phyloP scores from a whole-genome alignment of 2,113 vertebrate genomes.

The Paratilapia polleni region DNA sequence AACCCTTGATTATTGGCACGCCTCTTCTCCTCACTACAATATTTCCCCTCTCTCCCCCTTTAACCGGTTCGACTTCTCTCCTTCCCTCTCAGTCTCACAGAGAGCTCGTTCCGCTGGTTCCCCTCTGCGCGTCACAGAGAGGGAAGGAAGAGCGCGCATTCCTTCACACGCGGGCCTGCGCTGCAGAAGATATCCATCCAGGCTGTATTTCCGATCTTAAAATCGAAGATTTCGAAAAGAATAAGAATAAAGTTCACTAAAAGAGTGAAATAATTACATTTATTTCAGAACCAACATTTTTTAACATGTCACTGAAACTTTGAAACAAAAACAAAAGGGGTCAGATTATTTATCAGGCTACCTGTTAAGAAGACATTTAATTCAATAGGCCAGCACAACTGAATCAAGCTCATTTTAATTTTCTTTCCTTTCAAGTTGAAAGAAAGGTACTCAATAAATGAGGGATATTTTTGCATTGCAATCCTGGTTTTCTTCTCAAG shows the following conservation, averaged over 20 bases:
- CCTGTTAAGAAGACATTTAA: too few species aligned
- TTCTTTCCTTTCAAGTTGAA: background rate
- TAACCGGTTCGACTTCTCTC: conserved; percentile 35
- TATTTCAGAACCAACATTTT: background rate
- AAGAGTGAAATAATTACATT: background rate
- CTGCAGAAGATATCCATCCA: conserved; percentile 16
- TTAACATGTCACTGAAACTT: background rate
- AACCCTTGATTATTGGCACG: conserved; percentile 63
- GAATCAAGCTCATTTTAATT: background rate
- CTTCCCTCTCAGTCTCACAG: conserved; percentile 34
- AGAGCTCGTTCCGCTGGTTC: conserved; percentile 28
- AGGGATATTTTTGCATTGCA: background rate
- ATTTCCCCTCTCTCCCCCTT: conserved; percentile 30
- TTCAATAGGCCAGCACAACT: background rate
- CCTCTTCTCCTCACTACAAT: conserved; percentile 52
- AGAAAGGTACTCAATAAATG: background rate
- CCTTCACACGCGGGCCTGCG: conserved; percentile 46
- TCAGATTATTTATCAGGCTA: too few species aligned
- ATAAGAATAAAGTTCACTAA: background rate
- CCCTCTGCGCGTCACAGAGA: conserved; percentile 67
- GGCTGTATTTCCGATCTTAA: background rate
- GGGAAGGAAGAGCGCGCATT: conserved; percentile 62
- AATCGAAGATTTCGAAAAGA: background rate
- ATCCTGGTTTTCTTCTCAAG: background rate
- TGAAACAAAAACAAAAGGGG: background rate